Conservation (phyloP, 2,797 vertebrate genomes). For the Capromys pilorides region DNA sequence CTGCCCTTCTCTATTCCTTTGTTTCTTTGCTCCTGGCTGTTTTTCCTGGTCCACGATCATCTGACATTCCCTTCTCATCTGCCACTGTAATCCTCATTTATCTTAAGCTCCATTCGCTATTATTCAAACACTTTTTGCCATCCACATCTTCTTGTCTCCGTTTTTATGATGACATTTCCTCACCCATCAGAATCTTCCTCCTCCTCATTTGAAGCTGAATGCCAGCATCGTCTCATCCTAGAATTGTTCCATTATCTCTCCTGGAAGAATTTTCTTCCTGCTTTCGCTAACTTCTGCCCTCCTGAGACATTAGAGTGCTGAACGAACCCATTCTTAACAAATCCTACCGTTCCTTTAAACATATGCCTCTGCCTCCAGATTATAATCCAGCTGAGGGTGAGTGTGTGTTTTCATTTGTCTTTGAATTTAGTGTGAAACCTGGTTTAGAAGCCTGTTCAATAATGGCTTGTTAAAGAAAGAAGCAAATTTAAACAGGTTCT, state of each 20-base stretch:
- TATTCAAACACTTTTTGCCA: not conserved
- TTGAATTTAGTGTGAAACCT: not conserved
- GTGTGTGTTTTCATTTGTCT: not conserved
- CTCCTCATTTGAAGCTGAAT: not conserved
- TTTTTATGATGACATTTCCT: constrained; percentile 1
- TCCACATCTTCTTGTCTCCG: not conserved
- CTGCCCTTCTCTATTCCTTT: not conserved
- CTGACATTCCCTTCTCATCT: not conserved
- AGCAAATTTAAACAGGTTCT: constrained; percentile 20
- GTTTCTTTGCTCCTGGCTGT: not conserved
- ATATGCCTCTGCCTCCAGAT: not conserved
- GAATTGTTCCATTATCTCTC: not conserved
- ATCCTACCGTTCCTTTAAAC: not conserved
- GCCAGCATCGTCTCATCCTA: not conserved
- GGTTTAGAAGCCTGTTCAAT: not conserved
- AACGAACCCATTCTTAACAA: not conserved
- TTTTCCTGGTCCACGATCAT: not conserved
- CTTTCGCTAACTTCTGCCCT: not conserved
- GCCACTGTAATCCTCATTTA: not conserved
- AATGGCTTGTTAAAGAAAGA: not conserved
- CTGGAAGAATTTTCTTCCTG: not conserved
- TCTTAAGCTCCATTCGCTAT: not conserved
- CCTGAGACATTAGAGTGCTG: not conserved
- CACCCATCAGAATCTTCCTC: not conserved
- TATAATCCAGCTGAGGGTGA: not conserved